A percentile compares a stretch with the other conserved stretches of the same genome.
These are phyloP conservation scores for Varanus komodoensis DNA, from an alignment of 2,113 vertebrate species.

Conservation along the genomic window DNA sequence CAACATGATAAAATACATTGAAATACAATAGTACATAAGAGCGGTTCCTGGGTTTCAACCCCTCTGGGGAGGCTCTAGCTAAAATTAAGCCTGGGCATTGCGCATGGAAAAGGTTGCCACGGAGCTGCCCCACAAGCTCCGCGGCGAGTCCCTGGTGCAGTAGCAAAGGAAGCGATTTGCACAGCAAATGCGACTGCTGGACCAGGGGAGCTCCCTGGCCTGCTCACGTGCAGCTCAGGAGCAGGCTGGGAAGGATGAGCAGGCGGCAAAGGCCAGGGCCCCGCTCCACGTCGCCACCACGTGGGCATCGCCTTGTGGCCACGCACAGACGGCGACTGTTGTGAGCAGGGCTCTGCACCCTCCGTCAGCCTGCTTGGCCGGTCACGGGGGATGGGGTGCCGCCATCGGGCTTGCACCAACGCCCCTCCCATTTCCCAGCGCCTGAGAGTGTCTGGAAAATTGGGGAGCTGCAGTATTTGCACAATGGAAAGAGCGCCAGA, in stretches of 20 bases:
- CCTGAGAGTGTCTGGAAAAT: neutral
- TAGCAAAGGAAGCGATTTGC: neutral
- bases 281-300: neutral
- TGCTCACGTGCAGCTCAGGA: neutral
- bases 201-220: neutral
- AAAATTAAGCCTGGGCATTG: neutral
- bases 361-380: neutral
- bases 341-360: neutral
- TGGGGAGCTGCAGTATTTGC: neutral
- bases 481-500: neutral
- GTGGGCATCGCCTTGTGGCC: no score
- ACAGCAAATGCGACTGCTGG: no score
- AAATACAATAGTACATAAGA: no score
- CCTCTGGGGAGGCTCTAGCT: neutral
- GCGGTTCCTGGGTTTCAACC: neutral
- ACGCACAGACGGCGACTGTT: neutral
- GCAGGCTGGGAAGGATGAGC: neutral
- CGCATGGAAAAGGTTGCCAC: neutral
- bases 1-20: no score
- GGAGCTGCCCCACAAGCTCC: neutral
- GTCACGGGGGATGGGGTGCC: neutral
- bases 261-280: no score
- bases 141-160: neutral
- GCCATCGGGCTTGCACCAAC: neutral
- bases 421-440: neutral